Conservation (phyloP, 2,888 invertebrate species). For the Cosmia trapezina region DNA sequence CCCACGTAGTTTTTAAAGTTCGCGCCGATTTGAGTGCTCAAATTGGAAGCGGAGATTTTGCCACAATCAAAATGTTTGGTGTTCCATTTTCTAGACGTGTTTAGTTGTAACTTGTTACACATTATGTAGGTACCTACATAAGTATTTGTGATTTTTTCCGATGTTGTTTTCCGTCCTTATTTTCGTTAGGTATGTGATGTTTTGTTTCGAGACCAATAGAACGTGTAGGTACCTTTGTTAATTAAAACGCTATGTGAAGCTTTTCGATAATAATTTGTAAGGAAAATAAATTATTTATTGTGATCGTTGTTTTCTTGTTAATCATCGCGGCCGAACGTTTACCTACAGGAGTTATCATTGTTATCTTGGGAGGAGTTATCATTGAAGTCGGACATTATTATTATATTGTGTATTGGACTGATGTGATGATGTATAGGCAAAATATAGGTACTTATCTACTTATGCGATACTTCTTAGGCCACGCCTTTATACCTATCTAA, state of each 20-base stretch:
- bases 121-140: not conserved
- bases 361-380: conserved; percentile 22
- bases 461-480: not conserved
- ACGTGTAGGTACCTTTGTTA: not conserved
- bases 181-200: not conserved
- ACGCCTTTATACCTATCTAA: not conserved
- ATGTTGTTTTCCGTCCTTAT: conserved; percentile 38
- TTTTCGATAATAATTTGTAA: conserved; percentile 29
- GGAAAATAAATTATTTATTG: conserved; percentile 51
- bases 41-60: conserved; percentile 40
- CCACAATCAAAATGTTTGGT: conserved; percentile 7
- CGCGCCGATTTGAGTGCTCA: conserved; percentile 69
- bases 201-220: conserved; percentile 19
- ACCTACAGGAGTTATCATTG: conserved; percentile 8
- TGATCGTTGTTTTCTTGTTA: conserved; percentile 15
- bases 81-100: conserved; percentile 13
- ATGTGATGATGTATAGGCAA: not conserved
- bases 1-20: conserved; percentile 70
- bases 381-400: not conserved
- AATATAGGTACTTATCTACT: not conserved
- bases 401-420: not conserved
- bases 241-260: conserved; percentile 11
- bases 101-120: conserved; percentile 1
- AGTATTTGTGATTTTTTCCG: conserved; percentile 18
- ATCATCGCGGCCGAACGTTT: not conserved